phyloP scores from a whole-genome alignment of 2,888 invertebrate genomes.

The Hydraecia micacea region DNA sequence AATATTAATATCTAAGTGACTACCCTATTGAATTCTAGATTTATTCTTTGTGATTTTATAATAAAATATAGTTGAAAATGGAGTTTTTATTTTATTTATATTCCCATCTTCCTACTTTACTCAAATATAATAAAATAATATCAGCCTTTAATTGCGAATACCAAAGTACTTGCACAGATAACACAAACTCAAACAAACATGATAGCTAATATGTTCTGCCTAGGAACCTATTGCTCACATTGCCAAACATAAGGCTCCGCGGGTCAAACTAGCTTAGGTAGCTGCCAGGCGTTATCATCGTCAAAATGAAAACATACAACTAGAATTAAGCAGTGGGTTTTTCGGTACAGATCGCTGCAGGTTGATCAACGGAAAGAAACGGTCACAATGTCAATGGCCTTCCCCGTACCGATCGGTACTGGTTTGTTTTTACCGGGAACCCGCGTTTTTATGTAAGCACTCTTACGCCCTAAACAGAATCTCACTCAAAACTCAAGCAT shows the following conservation, averaged over 20 bases:
- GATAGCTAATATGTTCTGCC: neutral
- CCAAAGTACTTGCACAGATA: neutral
- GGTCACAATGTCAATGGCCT: too few relatives aligned
- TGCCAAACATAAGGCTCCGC: neutral
- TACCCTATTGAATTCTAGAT: slow-evolving; percentile 92
- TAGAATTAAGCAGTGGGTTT: too few relatives aligned
- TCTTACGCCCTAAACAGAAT: too few relatives aligned
- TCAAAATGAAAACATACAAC: neutral
- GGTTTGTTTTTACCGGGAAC: too few relatives aligned
- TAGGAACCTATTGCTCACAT: neutral
- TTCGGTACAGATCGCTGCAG: too few relatives aligned
- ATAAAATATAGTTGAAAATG: slow-evolving; percentile 91
- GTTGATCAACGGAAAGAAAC: too few relatives aligned
- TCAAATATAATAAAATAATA: neutral
- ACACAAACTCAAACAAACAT: neutral
- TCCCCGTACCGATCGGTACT: too few relatives aligned
- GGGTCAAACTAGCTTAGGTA: neutral
- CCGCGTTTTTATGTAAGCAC: too few relatives aligned
- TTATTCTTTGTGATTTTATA: slow-evolving; percentile 94
- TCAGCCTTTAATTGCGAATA: neutral
- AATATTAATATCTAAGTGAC: slow-evolving; percentile 88
- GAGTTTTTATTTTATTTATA: slow-evolving; percentile 65
- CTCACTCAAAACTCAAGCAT: too few relatives aligned
- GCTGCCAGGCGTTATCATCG: neutral
- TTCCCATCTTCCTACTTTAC: slow-evolving; percentile 1